Conservation (phyloP, 2,113 vertebrate species). For the Arothron firmamentum region DNA sequence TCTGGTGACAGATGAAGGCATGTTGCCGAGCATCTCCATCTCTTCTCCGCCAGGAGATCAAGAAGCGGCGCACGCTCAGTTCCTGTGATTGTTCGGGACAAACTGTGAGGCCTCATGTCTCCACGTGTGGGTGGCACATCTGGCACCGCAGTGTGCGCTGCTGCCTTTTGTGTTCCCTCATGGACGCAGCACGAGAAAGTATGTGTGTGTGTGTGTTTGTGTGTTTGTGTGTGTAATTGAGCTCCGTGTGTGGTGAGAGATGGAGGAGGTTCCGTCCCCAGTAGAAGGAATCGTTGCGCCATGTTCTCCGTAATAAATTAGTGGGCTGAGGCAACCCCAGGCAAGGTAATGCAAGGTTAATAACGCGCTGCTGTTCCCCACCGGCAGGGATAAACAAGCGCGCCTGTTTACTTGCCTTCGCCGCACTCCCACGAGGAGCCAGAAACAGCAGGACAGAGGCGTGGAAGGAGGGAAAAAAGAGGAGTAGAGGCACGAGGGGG, state of each 20-base stretch:
- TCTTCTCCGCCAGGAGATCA: constrained; percentile 38
- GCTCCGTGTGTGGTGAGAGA: constrained; percentile 34
- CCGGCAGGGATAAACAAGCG: constrained; percentile 72
- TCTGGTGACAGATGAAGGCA: constrained; percentile 18
- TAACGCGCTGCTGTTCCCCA: constrained; percentile 68
- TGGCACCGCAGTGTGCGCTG: constrained; percentile 50
- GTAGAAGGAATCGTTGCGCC: constrained; percentile 55
- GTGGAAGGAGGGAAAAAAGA: constrained; percentile 55
- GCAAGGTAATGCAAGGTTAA: constrained; percentile 76
- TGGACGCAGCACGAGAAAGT: constrained; percentile 5
- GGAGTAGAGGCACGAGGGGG: constrained; percentile 54
- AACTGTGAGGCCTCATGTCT: constrained; percentile 45
- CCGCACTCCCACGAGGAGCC: constrained; percentile 67
- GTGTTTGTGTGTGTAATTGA: constrained; percentile 28
- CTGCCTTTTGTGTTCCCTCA: constrained; percentile 16
- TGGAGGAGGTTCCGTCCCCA: constrained; percentile 52
- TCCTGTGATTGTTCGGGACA: constrained; percentile 69
- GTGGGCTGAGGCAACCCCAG: constrained; percentile 68
- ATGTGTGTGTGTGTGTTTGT: constrained; percentile 20
- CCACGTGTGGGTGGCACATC: constrained; percentile 69
- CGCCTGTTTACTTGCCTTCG: constrained; percentile 73
- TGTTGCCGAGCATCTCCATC: constrained; percentile 24
- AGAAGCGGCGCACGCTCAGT: constrained; percentile 42
- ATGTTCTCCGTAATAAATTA: constrained; percentile 66
- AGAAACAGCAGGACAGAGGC: constrained; percentile 73